phyloP scores from a whole-genome alignment of 2,797 vertebrate species.

The Gymnothorax javanicus region DNA sequence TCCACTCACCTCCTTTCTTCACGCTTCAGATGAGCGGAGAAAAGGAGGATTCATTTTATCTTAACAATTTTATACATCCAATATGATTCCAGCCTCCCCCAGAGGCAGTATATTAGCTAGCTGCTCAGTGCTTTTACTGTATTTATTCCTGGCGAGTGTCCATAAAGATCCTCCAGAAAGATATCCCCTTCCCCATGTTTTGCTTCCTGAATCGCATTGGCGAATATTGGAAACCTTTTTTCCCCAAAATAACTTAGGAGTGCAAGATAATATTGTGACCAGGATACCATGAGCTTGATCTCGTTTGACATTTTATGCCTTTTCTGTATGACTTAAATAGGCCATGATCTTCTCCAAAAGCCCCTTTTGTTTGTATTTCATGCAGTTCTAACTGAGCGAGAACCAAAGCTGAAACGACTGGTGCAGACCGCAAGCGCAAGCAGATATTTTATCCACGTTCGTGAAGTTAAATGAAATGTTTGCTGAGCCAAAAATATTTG shows the following conservation, averaged over 20 bases:
- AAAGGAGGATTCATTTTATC: no score
- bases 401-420: background rate
- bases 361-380: background rate
- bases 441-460: background rate
- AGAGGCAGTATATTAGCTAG: constrained; percentile 59
- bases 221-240: constrained; percentile 24
- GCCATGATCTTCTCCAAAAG: background rate
- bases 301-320: background rate
- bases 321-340: background rate
- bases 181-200: background rate
- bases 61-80: no score
- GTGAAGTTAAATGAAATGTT: background rate
- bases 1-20: no score
- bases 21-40: no score
- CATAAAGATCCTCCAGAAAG: constrained; percentile 31
- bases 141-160: constrained; percentile 57
- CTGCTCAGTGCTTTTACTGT: constrained; percentile 58
- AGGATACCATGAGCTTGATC: background rate
- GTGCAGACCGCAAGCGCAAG: background rate
- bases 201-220: constrained; percentile 4
- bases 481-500: background rate
- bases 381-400: background rate
- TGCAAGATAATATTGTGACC: background rate
- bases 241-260: constrained; percentile 1
- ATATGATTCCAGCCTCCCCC: background rate